A percentile compares a stretch with the other conserved stretches of the same genome.
phyloP scores from a whole-genome alignment of 37 sponge, comb jelly and placozoan genomes.

The Beroe ovata region DNA sequence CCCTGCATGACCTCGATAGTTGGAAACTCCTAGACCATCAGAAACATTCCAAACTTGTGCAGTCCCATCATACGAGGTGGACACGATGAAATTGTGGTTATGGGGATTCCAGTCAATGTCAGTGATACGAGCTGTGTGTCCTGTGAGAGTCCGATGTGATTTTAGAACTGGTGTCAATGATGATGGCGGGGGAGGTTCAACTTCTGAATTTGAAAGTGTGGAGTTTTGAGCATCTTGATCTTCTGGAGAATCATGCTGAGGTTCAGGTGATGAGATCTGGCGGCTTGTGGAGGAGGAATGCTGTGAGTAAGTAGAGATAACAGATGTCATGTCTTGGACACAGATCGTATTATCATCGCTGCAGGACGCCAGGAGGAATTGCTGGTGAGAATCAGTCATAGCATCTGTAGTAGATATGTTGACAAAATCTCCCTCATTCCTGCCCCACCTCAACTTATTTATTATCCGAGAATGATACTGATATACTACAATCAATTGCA shows the following conservation, averaged over 20 bases:
- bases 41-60: slow-evolving; percentile 50
- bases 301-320: background rate
- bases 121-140: slow-evolving; percentile 59
- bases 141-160: slow-evolving; percentile 28
- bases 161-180: slow-evolving; percentile 8
- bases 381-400: background rate
- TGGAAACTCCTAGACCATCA: background rate
- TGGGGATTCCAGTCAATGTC: slow-evolving; percentile 61
- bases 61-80: slow-evolving; percentile 42
- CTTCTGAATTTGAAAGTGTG: background rate
- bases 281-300: background rate
- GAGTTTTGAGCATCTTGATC: background rate
- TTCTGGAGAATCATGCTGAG: background rate
- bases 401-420: background rate
- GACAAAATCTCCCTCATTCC: background rate
- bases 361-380: slow-evolving; percentile 41
- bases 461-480: slow-evolving; percentile 51
- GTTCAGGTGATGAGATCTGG: background rate
- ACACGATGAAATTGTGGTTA: background rate
- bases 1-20: slow-evolving; percentile 28
- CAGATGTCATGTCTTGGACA: slow-evolving; percentile 4
- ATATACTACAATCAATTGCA: background rate
- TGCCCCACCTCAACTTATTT: slow-evolving; percentile 38
- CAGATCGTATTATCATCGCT: slow-evolving; percentile 52
- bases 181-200: background rate